Percentiles rank a stretch among this genome's conserved stretches.
Evolutionary conservation across 2,113 vertebrate species (phyloP).

Genomic region (Struthio camelus): DNA sequence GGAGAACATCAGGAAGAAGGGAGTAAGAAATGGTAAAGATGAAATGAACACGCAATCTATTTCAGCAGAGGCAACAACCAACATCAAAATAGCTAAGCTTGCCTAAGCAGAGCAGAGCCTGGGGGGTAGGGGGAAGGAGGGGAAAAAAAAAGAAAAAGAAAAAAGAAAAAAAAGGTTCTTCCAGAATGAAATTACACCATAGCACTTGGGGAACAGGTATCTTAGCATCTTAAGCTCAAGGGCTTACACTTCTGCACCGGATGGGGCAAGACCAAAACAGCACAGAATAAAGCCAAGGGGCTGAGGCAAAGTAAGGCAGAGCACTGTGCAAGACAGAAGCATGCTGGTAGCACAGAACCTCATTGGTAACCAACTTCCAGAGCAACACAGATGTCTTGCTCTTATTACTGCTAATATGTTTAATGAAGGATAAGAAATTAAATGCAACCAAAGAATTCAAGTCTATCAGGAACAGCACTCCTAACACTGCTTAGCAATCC

Average conservation of each 20-base stretch:
- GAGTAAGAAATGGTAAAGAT: neutral
- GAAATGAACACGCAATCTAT: neutral
- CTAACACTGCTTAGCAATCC: neutral
- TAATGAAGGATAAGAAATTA: neutral
- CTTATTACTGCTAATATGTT: neutral
- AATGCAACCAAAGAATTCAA: neutral
- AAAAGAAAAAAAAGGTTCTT: neutral
- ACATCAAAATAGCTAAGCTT: neutral
- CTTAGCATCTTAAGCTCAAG: neutral
- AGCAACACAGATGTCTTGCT: neutral
- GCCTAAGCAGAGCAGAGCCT: neutral
- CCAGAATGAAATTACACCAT: neutral
- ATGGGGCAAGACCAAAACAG: neutral
- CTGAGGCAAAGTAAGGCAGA: neutral
- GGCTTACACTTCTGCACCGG: fast-evolving
- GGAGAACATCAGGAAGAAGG: neutral
- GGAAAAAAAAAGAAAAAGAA: too few species aligned
- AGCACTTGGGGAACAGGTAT: neutral
- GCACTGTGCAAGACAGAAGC: fast-evolving
- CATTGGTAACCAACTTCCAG: neutral
- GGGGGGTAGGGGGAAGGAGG: too few species aligned
- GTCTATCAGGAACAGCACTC: neutral
- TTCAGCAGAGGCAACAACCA: neutral
- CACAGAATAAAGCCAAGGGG: neutral
- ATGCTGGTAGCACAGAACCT: neutral